phyloP scores from a whole-genome alignment of 1,140 invertebrate genomes.

The Thrips palmi region DNA sequence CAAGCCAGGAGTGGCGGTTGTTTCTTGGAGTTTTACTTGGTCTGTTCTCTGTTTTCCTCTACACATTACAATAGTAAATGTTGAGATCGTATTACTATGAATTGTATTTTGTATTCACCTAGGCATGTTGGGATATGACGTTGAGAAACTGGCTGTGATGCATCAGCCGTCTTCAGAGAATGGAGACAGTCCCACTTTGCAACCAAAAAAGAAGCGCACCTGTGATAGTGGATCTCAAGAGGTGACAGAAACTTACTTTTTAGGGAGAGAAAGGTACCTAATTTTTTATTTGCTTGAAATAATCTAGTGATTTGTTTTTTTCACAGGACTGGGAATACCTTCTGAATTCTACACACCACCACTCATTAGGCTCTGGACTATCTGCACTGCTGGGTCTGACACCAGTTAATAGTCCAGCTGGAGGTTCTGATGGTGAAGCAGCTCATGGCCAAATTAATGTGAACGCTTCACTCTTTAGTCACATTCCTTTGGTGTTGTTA shows the following conservation, averaged over 20 bases:
- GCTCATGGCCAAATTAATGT: slow-evolving; percentile 36
- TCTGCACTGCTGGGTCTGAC: slow-evolving; percentile 9
- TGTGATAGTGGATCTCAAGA: slow-evolving; percentile 30
- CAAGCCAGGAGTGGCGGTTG: slow-evolving; percentile 62
- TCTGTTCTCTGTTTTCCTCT: slow-evolving; percentile 15
- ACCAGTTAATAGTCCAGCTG: background rate
- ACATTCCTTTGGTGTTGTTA: slow-evolving; percentile 56
- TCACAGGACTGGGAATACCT: slow-evolving; percentile 60
- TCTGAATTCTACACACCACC: slow-evolving; percentile 36
- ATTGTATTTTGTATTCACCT: slow-evolving; percentile 14
- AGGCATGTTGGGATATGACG: slow-evolving; percentile 49
- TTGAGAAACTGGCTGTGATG: slow-evolving; percentile 35
- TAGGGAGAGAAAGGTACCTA: slow-evolving; percentile 4
- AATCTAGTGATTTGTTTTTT: slow-evolving; percentile 9
- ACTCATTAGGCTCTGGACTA: slow-evolving; percentile 14
- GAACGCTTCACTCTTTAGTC: slow-evolving; percentile 48
- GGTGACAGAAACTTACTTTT: slow-evolving; percentile 17
- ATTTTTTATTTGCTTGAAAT: background rate
- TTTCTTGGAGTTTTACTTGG: slow-evolving; percentile 47
- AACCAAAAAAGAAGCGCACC: slow-evolving; percentile 36
- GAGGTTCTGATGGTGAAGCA: slow-evolving; percentile 18
- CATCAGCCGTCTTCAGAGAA: slow-evolving; percentile 28
- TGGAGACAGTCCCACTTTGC: slow-evolving; percentile 24
- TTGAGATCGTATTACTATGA: background rate
- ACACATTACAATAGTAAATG: slow-evolving; percentile 12